phyloP scores from a whole-genome alignment of 2,888 invertebrate species.

The Drosophila meridionalis region DNA sequence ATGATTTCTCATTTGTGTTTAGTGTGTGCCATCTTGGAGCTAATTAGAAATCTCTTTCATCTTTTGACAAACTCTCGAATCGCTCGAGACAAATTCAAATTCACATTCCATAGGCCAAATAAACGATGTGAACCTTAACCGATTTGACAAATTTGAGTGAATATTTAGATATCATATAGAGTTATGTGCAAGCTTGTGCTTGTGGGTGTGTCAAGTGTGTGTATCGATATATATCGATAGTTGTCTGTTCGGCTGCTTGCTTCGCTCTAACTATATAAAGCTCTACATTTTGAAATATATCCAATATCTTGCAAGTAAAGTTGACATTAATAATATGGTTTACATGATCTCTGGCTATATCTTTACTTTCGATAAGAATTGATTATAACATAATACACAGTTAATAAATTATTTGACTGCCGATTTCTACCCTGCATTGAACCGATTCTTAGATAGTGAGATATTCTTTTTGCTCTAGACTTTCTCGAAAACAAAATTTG shows the following conservation, averaged over 20 bases:
- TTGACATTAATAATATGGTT: background rate
- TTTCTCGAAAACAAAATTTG: too few relatives aligned
- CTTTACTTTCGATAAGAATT: background rate
- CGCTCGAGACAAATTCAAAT: constrained; percentile 10
- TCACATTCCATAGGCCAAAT: background rate
- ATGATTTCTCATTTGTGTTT: background rate
- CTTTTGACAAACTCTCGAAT: constrained; percentile 24
- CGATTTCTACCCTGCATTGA: background rate
- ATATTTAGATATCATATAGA: background rate
- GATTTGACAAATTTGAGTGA: background rate
- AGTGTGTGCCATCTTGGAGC: background rate
- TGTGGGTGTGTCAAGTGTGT: background rate
- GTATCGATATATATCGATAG: background rate
- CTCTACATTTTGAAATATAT: background rate
- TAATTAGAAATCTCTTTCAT: constrained; percentile 45
- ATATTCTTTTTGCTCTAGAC: background rate
- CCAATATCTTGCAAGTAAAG: background rate
- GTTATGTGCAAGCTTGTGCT: background rate
- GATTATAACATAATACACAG: background rate
- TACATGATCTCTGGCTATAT: background rate
- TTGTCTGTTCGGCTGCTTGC: background rate
- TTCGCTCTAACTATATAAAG: background rate
- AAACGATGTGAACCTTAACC: background rate
- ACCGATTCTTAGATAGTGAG: background rate
- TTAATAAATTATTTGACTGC: background rate